These are phyloP conservation scores for Thelohanellus kitauei DNA, from an alignment of 30 jellyfish, hydroid and myxozoan genomes.

Conservation along the genomic window DNA sequence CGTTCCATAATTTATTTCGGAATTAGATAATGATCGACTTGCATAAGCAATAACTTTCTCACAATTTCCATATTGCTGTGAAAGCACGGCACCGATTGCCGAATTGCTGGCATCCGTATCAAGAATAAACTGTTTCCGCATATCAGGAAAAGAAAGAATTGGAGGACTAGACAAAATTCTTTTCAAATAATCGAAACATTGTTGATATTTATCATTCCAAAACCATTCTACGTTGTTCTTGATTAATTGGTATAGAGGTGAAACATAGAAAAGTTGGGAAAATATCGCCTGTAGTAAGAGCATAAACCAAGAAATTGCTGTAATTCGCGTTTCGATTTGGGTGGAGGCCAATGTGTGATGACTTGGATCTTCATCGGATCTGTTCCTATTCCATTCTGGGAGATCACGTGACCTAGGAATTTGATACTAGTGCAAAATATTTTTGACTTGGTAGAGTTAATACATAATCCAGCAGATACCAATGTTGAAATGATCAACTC, in stretches of 20 bases:
- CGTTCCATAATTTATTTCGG: conserved; percentile 8
- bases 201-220: conserved; percentile 4
- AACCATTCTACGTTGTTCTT: conserved; percentile 2
- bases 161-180: conserved; percentile 9
- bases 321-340: conserved; percentile 4
- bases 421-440: conserved; percentile 5
- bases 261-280: not conserved
- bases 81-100: conserved; percentile 16
- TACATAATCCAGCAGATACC: conserved; percentile 4
- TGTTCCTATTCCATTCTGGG: conserved; percentile 3
- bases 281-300: conserved; percentile 5
- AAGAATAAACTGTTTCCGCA: conserved; percentile 5
- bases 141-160: conserved; percentile 6
- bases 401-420: conserved; percentile 8
- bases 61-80: conserved; percentile 4
- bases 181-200: conserved; percentile 1
- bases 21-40: conserved; percentile 8
- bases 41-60: conserved; percentile 10
- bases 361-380: conserved; percentile 11
- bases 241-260: conserved; percentile 5
- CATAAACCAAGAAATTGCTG: conserved; percentile 16
- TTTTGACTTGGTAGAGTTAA: conserved; percentile 11
- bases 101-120: conserved; percentile 15
- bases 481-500: conserved; percentile 4
- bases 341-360: conserved; percentile 2